These are phyloP conservation scores for Drosophila subobscura DNA, from an alignment of 1,140 invertebrate genomes.

Conservation along the genomic window DNA sequence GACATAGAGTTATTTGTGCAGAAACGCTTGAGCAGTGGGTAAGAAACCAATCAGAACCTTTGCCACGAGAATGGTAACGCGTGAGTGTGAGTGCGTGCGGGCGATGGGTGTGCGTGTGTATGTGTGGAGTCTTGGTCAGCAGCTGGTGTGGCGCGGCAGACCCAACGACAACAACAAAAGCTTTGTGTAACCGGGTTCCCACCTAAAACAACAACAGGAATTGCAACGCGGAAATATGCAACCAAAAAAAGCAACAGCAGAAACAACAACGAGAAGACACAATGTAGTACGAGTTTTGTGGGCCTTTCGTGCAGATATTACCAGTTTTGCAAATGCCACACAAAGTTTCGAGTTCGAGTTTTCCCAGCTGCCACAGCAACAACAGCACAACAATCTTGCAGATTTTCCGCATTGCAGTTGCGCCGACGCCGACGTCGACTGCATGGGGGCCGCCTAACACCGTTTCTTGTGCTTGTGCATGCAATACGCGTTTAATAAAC, in stretches of 20 bases:
- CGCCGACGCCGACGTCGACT: conserved; percentile 20
- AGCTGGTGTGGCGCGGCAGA: conserved; percentile 40
- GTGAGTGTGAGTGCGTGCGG: conserved; percentile 42
- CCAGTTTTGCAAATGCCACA: conserved; percentile 74
- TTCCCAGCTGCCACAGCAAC: conserved; percentile 63
- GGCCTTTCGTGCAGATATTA: conserved; percentile 61
- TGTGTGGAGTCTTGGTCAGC: conserved; percentile 32
- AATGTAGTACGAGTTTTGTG: conserved; percentile 55
- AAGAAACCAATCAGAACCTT: conserved; percentile 68
- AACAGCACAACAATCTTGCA: conserved; percentile 38
- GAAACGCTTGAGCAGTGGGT: conserved; percentile 71
- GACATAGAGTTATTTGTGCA: conserved; percentile 79
- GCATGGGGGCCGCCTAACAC: conserved; percentile 59
- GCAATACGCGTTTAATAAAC: conserved; percentile 74
- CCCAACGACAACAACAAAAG: conserved; percentile 29
- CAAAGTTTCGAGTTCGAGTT: conserved; percentile 48
- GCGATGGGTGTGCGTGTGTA: conserved; percentile 30
- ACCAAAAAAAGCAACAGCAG: conserved; percentile 11
- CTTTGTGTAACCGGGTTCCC: conserved; percentile 34
- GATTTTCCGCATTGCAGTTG: conserved; percentile 76
- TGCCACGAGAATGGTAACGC: conserved; percentile 56
- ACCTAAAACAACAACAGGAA: conserved; percentile 23
- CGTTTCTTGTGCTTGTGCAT: conserved; percentile 56
- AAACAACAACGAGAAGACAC: conserved; percentile 20
- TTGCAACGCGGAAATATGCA: conserved; percentile 67